A percentile compares a stretch with the other conserved stretches of the same genome.
phyloP scores from a whole-genome alignment of 2,888 invertebrate genomes.

The Uloborus plumipes region DNA sequence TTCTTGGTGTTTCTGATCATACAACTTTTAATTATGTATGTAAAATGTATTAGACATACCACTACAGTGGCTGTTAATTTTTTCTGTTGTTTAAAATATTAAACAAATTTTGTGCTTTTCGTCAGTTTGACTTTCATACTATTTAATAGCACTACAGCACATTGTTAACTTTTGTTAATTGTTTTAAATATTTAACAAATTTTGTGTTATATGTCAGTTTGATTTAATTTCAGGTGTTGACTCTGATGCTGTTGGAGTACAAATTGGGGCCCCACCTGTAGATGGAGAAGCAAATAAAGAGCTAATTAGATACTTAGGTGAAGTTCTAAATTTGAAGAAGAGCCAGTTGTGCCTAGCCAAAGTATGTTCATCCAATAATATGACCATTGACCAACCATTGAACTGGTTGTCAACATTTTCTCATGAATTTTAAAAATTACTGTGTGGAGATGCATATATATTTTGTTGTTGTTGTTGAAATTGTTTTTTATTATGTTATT shows the following conservation, averaged over 20 bases:
- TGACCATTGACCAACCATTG: neutral
- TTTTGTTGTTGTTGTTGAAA: no score
- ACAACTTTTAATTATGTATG: no score
- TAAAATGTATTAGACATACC: neutral
- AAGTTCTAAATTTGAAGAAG: constrained; percentile 79
- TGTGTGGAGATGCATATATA: no score
- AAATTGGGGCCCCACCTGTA: constrained; percentile 84
- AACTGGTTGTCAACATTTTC: neutral
- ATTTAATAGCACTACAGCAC: no score
- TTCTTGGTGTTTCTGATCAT: no score
- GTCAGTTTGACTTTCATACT: no score
- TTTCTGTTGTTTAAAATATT: no score
- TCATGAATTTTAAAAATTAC: neutral
- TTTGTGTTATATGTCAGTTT: no score
- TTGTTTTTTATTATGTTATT: no score
- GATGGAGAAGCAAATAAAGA: constrained; percentile 87
- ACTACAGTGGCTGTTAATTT: neutral
- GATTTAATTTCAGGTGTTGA: constrained; percentile 67
- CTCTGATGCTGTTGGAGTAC: constrained; percentile 79
- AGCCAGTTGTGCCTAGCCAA: constrained; percentile 79
- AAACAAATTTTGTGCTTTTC: no score
- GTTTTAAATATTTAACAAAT: no score
- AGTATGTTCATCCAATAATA: constrained; percentile 68
- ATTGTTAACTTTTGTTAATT: no score
- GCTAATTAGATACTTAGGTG: constrained; percentile 80